Evolutionary conservation across 1,140 invertebrate genomes (phyloP).

Genomic region (Drosophila chauvacae): DNA sequence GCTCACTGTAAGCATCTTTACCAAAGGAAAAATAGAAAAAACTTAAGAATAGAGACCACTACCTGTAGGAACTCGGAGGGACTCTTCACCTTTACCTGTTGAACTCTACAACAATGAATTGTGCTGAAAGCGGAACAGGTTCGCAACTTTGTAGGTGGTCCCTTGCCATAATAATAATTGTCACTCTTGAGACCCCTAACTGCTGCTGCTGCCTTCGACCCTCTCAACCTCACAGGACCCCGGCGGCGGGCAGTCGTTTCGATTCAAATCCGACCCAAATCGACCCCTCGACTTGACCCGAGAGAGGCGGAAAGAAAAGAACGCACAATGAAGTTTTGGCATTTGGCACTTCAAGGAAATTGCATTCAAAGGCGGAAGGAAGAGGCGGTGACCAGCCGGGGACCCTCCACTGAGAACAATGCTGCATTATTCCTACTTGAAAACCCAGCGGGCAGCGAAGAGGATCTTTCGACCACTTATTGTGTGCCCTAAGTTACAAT

Average conservation of each 20-base stretch:
- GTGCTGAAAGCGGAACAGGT: slow-evolving; percentile 38
- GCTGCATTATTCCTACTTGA: slow-evolving; percentile 40
- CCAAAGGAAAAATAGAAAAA: not conserved
- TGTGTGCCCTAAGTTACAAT: slow-evolving; percentile 3
- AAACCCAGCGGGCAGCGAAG: slow-evolving; percentile 41
- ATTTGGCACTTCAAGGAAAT: slow-evolving; percentile 70
- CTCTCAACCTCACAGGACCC: slow-evolving; percentile 20
- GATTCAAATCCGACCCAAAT: slow-evolving; percentile 31
- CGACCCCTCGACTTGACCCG: slow-evolving; percentile 34
- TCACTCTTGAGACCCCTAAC: slow-evolving; percentile 44
- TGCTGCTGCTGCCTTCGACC: slow-evolving; percentile 3
- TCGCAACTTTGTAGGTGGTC: slow-evolving; percentile 46
- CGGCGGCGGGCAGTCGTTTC: slow-evolving; percentile 37
- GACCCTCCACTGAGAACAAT: slow-evolving; percentile 55
- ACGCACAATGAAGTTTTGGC: slow-evolving; percentile 64
- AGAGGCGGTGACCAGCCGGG: not conserved
- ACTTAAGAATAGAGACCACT: slow-evolving; percentile 7
- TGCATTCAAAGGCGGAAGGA: slow-evolving; percentile 58
- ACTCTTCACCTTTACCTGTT: slow-evolving; percentile 32
- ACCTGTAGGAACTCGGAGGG: slow-evolving; percentile 16
- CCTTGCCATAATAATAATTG: slow-evolving; percentile 44
- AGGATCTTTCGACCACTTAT: slow-evolving; percentile 21
- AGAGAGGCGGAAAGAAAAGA: slow-evolving; percentile 14
- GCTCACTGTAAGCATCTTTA: slow-evolving; percentile 12
- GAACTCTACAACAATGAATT: slow-evolving; percentile 31